Evolutionary conservation across 2,888 invertebrate genomes (phyloP).

Genomic region (Spisula solida): DNA sequence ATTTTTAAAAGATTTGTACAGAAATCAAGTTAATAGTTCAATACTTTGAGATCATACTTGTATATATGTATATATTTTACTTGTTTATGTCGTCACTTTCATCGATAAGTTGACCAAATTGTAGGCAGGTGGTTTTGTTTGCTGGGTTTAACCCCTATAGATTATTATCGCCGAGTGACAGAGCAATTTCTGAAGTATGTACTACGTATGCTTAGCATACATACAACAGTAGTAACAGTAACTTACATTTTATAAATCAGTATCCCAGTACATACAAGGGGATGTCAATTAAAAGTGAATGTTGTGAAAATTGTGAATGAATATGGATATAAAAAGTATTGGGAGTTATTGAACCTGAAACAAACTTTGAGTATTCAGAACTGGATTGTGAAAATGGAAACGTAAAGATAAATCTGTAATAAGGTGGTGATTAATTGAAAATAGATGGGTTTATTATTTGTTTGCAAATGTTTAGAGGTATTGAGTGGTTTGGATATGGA

Average conservation of each 20-base stretch:
- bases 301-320: background rate
- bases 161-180: conserved; percentile 43
- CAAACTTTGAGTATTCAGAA: background rate
- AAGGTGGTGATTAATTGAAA: background rate
- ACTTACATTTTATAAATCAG: background rate
- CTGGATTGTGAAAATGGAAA: background rate
- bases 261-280: background rate
- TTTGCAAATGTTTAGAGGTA: background rate
- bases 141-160: conserved; percentile 36
- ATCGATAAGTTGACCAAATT: conserved; percentile 25
- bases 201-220: background rate
- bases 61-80: background rate
- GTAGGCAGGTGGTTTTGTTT: conserved; percentile 44
- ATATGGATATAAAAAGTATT: background rate
- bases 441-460: background rate
- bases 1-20: background rate
- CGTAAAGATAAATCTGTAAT: background rate
- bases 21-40: conserved; percentile 18
- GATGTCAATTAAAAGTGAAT: background rate
- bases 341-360: background rate
- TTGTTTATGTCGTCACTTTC: background rate
- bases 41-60: conserved; percentile 8
- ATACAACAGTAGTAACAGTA: background rate
- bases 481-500: background rate
- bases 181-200: conserved; percentile 34